These are phyloP conservation scores for Vulpes lagopus DNA, from an alignment of 2,113 vertebrate species.

Conservation along the genomic window DNA sequence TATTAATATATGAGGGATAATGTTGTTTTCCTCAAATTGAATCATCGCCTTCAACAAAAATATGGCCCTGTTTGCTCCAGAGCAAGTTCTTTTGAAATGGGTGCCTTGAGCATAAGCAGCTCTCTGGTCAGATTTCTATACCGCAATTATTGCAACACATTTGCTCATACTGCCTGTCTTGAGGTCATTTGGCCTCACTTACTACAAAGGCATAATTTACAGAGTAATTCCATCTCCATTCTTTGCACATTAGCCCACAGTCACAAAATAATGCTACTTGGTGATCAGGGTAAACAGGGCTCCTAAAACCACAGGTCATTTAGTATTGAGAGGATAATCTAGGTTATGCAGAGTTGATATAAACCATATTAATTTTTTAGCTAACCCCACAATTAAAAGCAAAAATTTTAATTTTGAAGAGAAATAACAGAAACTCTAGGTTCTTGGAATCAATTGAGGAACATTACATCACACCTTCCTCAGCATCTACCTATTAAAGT, in stretches of 20 bases:
- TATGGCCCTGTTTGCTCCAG: background rate
- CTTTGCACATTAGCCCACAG: background rate
- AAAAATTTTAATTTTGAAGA: slow-evolving; percentile 14
- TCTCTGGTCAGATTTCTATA: background rate
- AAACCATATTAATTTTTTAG: background rate
- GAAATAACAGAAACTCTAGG: background rate
- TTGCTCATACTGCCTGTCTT: background rate
- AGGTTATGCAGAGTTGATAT: background rate
- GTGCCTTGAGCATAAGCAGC: background rate
- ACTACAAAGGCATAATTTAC: slow-evolving; percentile 22
- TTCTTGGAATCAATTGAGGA: background rate
- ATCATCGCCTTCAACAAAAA: background rate
- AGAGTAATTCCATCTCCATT: background rate
- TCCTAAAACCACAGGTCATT: background rate
- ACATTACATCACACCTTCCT: background rate
- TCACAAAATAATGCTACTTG: background rate
- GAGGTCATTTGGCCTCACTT: background rate
- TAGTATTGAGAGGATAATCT: background rate
- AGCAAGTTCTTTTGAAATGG: background rate
- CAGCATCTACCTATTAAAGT: background rate
- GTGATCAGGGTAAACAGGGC: background rate
- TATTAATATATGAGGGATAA: background rate
- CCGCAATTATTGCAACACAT: background rate
- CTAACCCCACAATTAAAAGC: background rate
- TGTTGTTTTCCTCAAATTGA: background rate